These are phyloP conservation scores for Agelas oroides DNA, from an alignment of 37 sponge, comb jelly and placozoan species.

Conservation along the genomic window DNA sequence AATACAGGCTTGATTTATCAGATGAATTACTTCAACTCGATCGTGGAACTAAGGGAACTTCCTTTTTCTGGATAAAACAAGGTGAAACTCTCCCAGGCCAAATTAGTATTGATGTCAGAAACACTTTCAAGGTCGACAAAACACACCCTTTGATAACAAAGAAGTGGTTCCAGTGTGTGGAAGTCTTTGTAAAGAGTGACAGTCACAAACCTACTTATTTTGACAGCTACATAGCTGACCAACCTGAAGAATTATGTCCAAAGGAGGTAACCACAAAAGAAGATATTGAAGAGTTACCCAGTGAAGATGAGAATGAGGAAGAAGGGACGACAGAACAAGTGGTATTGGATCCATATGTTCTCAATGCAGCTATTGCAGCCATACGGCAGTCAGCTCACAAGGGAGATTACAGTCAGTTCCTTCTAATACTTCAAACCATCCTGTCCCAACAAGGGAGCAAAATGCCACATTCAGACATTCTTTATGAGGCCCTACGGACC, in stretches of 20 bases:
- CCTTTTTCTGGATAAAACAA: background rate
- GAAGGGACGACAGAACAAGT: background rate
- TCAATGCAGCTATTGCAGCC: constrained; percentile 8
- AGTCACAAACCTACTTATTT: constrained; percentile 45
- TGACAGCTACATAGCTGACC: constrained; percentile 50
- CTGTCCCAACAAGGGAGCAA: background rate
- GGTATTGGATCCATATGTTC: background rate
- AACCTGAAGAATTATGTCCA: background rate
- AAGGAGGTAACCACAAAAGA: background rate
- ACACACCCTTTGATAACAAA: constrained; percentile 71
- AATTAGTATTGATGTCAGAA: constrained; percentile 75
- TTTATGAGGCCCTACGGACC: background rate
- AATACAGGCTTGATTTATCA: constrained; percentile 48
- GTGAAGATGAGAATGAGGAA: background rate
- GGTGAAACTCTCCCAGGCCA: constrained; percentile 1
- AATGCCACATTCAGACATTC: background rate
- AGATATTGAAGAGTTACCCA: constrained; percentile 55
- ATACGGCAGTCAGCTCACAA: constrained; percentile 17
- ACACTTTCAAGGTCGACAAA: constrained; percentile 12
- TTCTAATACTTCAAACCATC: constrained; percentile 7
- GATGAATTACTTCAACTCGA: constrained; percentile 62
- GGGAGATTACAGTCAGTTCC: constrained; percentile 31
- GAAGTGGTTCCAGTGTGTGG: constrained; percentile 40
- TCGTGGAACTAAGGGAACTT: constrained; percentile 37
- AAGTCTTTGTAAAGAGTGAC: constrained; percentile 65